Percentiles rank a stretch among this genome's conserved stretches.
These are phyloP conservation scores for Xanthia togata DNA, from an alignment of 2,888 invertebrate genomes.

Conservation along the genomic window DNA sequence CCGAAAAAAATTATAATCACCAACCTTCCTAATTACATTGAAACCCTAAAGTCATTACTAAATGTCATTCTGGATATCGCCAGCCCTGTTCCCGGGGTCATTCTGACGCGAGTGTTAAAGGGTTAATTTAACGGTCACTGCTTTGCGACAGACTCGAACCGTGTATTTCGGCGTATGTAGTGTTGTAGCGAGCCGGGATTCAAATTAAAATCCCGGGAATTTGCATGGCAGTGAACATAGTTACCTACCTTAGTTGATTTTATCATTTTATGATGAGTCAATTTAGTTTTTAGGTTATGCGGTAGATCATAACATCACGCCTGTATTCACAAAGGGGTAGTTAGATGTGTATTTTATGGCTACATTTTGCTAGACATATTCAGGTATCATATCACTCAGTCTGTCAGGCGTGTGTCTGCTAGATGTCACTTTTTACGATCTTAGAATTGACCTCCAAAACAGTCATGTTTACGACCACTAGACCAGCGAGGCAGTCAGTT, in stretches of 20 bases:
- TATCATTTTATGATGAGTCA: constrained; percentile 34
- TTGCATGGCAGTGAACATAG: constrained; percentile 21
- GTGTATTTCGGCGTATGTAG: constrained; percentile 60
- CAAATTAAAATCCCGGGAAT: constrained; percentile 58
- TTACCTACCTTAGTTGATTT: constrained; percentile 20
- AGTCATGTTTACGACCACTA: background rate
- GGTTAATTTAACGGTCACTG: constrained; percentile 84
- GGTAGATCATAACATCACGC: background rate
- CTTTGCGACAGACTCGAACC: constrained; percentile 64
- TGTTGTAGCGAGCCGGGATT: constrained; percentile 56
- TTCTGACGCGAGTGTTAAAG: constrained; percentile 77
- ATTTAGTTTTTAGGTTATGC: constrained; percentile 29
- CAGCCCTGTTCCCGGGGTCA: constrained; percentile 69
- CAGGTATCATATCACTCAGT: no score
- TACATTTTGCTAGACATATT: background rate
- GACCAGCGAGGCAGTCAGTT: background rate
- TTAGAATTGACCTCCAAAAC: background rate
- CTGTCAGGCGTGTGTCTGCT: no score
- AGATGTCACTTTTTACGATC: background rate
- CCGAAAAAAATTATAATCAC: constrained; percentile 48
- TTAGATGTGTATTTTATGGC: background rate
- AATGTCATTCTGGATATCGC: constrained; percentile 62
- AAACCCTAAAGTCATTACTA: constrained; percentile 63
- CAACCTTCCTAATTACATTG: constrained; percentile 52
- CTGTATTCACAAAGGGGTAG: background rate